Evolutionary conservation across 2,797 vertebrate species (phyloP), one percentile per base, ranked within the genome.

Genomic region (Rhinichthys osculus): DNA sequence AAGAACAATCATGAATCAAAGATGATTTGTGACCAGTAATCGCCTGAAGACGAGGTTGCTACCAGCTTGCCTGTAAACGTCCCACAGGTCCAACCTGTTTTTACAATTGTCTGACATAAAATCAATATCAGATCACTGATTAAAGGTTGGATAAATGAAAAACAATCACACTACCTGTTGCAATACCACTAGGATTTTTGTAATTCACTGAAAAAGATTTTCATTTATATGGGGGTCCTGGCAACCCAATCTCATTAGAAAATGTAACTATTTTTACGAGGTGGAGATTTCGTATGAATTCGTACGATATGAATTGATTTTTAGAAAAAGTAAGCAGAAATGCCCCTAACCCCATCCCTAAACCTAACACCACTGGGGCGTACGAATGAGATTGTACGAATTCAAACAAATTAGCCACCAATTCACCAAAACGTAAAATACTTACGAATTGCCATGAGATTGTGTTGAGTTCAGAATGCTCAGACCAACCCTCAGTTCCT

Each of bases 91-190:
- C 35, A 23, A 17, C 30, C 50, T 59, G 21, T 38, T 21, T 78
- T 78, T 78, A 38, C 38, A 38, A 38, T 38, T 38, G 6, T 5
- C 38, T 59, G 33, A 23, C 21, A 57, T 35, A 78, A 78, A 59
- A 78, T 78, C 35, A n/a, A 59, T 78, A 62, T 62, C 52, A 27
- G 76, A 59, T 76, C 50, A 57, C 73, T 54, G 73, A 76, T 78
- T 78, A 78, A 50, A 78, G 35, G 35, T 42, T 10, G 33, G 35
- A 62, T 78, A 27, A 40, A 78, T 57, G 52, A 78, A 62, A 78
- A 78, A 78, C 35, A 78, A 62, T 62, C 35, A 42, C 23, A 3
- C 76, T 5, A 42, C 35, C 54, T 27, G 23, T 62, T 10, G 14
- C 35, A 40, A 78, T 62, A 62, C 21, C 76, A 42, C 23, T 78